These are phyloP conservation scores for Hiodon alosoides DNA, from an alignment of 2,113 vertebrate genomes.

Conservation along the genomic window DNA sequence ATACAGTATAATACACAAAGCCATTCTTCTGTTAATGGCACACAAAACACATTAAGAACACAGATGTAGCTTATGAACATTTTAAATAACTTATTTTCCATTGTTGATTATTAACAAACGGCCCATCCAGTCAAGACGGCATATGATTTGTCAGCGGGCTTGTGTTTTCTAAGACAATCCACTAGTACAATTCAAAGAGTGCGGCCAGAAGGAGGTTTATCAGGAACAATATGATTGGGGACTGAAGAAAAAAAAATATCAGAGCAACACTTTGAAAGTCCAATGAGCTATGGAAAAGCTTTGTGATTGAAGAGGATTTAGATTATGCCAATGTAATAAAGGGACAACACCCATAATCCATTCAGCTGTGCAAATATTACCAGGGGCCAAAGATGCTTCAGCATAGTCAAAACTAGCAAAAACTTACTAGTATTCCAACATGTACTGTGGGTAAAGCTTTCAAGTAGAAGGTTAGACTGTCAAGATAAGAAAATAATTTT, in stretches of 20 bases:
- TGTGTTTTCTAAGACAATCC: not conserved
- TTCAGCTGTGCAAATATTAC: not conserved
- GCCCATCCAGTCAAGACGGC: not conserved
- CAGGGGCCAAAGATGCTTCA: not conserved
- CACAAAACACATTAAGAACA: not conserved
- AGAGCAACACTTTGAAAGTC: not conserved
- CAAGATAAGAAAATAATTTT: not conserved
- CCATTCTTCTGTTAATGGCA: conserved; percentile 12
- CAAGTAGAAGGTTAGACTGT: not conserved
- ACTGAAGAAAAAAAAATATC: not conserved
- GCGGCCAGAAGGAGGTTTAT: not conserved
- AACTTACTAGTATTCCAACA: not conserved
- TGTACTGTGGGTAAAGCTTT: not conserved
- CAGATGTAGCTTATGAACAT: not conserved
- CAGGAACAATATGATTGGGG: not conserved
- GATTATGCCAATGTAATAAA: not conserved
- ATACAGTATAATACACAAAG: conserved; percentile 43
- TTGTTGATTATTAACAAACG: not conserved
- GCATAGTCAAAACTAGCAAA: too few relatives aligned
- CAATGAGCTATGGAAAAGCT: not conserved
- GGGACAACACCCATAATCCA: not conserved
- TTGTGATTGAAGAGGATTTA: not conserved
- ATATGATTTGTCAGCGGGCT: not conserved
- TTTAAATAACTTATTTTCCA: not conserved
- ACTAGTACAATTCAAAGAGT: not conserved